Evolutionary conservation across 2,797 vertebrate genomes (phyloP), one percentile per base, ranked within the genome.

Genomic region (Enteromius argenteus): DNA sequence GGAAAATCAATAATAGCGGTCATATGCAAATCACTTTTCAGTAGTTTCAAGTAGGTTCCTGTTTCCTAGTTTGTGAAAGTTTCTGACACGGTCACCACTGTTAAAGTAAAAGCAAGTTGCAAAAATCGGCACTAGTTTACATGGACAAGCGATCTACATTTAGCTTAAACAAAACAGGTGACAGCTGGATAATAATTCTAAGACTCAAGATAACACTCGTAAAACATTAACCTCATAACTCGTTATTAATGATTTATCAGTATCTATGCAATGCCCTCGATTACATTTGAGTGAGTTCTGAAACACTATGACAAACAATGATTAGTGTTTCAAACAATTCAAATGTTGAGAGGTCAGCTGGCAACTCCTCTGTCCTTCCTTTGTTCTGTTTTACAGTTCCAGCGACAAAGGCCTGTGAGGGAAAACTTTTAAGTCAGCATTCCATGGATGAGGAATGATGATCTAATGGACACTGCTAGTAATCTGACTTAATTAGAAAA

Each of bases 351-450:
- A 42, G 39, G 11, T 73, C 44, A 32, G 4, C 46, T 73, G 27
- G 4, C 30, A 74, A 35, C 9, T 30, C 15, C 14, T 30, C 49
- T 71, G 9, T 44, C 60, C 27, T 64, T 13, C 39, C 7, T 10
- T 72, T 49, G 68, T 30, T 14, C 23, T 17, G 42, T 30, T 49
- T 72, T 72, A 19, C 30, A 32, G 15, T 49, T 74, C 30, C 9
- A 21, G 19, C 19, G 4, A 51, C 27, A 51, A 51, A 73, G 19
- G 30, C 11, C 30, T 14, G 30, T 13, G 2, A 74, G 46, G 0
- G 10, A 53, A 53, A 74, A 51, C 27, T 1, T 73, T 11, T 51
- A 74, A 72, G 68, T 72, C 39, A 72, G 51, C 23, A 58, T 56
- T 10, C n/a, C 66, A 15, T 46, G 23, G 19, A 58, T 71, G 23